Base-by-base conservation (phyloP, 2,888 invertebrate species). In the Lymantria monacha region DNA sequence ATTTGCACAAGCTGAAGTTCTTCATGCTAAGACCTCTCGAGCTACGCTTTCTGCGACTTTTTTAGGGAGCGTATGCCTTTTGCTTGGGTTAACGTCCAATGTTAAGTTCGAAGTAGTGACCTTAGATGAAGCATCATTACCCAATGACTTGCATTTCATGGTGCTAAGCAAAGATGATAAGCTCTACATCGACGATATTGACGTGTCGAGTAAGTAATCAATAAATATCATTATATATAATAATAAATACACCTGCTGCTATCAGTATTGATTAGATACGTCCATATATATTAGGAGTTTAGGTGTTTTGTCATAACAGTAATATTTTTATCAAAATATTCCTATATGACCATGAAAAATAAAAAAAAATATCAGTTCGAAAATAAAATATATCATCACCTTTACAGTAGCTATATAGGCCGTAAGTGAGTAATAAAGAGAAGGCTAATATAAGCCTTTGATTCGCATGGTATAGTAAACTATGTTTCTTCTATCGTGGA, bases 41-140 rank as follows among this genome's bases (percentile, higher is more conserved):
- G 70, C 74, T 0, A 70, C 74, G 0, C 59, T 88, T 0, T 85
- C 89, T 0, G 69, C 83, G 0, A 64, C 76, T 0, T 89, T 89
- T 54, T 57, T 88, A 48, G 76, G 83, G 0, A 42, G 59, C 0
- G 80, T 85, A 0, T 87, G 88, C 14, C 57, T 89, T 0, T 12
- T 81, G 3, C 65, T 89, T 7, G 91, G 87, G 0, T 55, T 88
- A 8, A 69, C 75, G 9, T 75, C 78, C 31, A 89, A 88, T 48
- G 74, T 90, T 3, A 91, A 91, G 63, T 79, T 91, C 5, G 91
- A 90, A 72, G 81, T 89, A 2, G 85, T 82, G n/a, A 88, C 77
- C 0, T 55, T 81, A 0, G 76, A 83, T 33, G 74, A 83, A 0
- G 71, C 74, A 9, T 84, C 88, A 0, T 48, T 90, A 15, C 55